Conservation (phyloP, 2,113 vertebrate species). For the Sakesphorus luctuosus region DNA sequence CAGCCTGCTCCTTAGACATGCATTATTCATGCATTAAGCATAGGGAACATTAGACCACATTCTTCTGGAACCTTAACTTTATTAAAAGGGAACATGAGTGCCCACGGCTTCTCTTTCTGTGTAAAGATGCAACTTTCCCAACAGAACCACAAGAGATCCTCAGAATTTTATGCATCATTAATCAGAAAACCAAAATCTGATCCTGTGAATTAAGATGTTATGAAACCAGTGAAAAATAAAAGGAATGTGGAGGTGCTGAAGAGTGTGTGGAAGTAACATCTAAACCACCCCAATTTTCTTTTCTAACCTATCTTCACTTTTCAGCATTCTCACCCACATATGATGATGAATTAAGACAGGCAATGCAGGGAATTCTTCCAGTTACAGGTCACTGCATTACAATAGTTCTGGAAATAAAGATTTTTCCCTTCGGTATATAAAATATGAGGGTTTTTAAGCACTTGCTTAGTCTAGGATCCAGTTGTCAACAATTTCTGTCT, state of each 20-base stretch:
- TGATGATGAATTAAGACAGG: conserved; percentile 60
- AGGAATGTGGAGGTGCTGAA: conserved; percentile 24
- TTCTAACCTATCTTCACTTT: conserved; percentile 46
- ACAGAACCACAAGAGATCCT: background rate
- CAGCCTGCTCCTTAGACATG: background rate
- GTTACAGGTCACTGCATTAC: conserved; percentile 59
- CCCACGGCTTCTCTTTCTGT: background rate
- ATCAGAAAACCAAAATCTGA: conserved; percentile 43
- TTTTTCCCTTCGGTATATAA: conserved; percentile 21
- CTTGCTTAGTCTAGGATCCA: background rate
- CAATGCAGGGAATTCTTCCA: conserved; percentile 39
- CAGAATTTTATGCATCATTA: conserved; percentile 55
- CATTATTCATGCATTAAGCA: conserved; percentile 12
- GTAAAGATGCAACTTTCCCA: conserved; percentile 9
- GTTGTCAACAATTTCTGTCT: background rate
- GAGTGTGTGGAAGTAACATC: conserved; percentile 7
- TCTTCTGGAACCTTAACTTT: background rate
- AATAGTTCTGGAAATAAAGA: conserved; percentile 37
- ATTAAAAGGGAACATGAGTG: background rate
- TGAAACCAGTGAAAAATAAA: conserved; percentile 60
- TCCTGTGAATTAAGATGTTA: conserved; percentile 50
- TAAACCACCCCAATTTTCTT: conserved; percentile 43
- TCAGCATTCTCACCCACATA: conserved; percentile 45
- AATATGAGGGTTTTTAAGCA: conserved; percentile 50
- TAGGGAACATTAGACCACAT: background rate